Conservation (phyloP, 92 coral and sea anemone genomes). For the Porites evermanni region DNA sequence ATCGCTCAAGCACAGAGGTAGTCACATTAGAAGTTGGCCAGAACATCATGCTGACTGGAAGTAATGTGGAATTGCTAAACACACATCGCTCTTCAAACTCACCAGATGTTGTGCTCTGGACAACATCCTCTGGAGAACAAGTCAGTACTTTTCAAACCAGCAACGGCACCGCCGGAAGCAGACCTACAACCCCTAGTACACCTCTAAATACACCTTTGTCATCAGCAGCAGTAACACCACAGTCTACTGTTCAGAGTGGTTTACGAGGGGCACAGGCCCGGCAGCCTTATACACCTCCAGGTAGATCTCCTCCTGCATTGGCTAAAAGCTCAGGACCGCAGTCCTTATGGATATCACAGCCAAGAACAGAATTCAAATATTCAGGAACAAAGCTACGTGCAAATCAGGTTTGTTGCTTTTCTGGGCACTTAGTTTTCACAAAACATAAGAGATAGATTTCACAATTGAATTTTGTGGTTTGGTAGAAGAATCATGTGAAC, state of each 20-base stretch:
- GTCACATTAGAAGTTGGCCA: slow-evolving; percentile 21
- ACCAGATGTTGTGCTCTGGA: slow-evolving; percentile 52
- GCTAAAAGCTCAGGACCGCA: slow-evolving; percentile 19
- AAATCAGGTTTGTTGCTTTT: not conserved
- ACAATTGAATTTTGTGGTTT: too few relatives aligned
- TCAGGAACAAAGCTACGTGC: slow-evolving; percentile 28
- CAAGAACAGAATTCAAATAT: slow-evolving; percentile 38
- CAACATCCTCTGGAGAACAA: slow-evolving; percentile 42
- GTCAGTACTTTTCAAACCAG: slow-evolving; percentile 16
- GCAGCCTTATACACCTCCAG: slow-evolving; percentile 5
- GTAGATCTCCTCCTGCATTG: not conserved
- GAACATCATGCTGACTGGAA: slow-evolving; percentile 21
- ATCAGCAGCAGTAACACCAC: not conserved
- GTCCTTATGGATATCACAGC: slow-evolving; percentile 1
- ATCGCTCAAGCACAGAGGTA: slow-evolving; percentile 30
- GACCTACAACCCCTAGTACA: slow-evolving; percentile 46
- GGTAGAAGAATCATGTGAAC: too few relatives aligned
- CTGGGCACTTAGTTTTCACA: too few relatives aligned
- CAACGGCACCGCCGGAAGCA: slow-evolving; percentile 22
- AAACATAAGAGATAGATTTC: too few relatives aligned
- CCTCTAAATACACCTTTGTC: slow-evolving; percentile 71
- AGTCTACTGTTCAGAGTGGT: not conserved
- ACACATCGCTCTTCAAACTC: slow-evolving; percentile 20
- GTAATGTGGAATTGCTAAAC: slow-evolving; percentile 24
- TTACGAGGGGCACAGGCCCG: slow-evolving; percentile 16